phyloP scores from a whole-genome alignment of 53 echinoderm and acorn worm species.

The Henricia sp. region DNA sequence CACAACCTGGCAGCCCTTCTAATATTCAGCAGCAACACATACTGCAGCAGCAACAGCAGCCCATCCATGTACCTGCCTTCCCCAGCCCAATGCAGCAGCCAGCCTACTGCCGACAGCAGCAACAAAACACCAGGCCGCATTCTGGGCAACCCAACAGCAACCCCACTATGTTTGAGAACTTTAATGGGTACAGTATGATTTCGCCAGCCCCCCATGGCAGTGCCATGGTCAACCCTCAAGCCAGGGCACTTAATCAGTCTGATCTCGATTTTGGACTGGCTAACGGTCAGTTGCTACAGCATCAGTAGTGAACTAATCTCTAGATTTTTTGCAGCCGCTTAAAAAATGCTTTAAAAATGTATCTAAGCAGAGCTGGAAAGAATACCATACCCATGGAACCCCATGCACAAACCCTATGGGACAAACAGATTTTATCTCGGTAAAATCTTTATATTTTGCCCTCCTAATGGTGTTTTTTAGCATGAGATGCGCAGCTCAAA shows the following conservation, averaged over 20 bases:
- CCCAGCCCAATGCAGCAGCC: conserved; percentile 31
- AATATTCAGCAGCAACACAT: conserved; percentile 37
- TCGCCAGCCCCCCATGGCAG: not conserved
- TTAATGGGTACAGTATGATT: conserved; percentile 18
- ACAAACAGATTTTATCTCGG: too few relatives aligned
- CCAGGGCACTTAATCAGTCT: conserved; percentile 26
- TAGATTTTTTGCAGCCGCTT: too few relatives aligned
- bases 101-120: conserved; percentile 46
- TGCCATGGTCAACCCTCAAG: conserved; percentile 5
- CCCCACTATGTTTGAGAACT: conserved; percentile 19
- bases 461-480: too few relatives aligned
- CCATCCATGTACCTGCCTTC: conserved; percentile 11
- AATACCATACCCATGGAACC: too few relatives aligned
- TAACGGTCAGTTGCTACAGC: conserved; percentile 32
- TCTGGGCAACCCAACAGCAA: conserved; percentile 26
- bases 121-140: conserved; percentile 16
- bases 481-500: too few relatives aligned
- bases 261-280: conserved; percentile 42
- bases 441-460: too few relatives aligned
- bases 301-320: too few relatives aligned
- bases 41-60: conserved; percentile 58
- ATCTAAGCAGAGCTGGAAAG: too few relatives aligned
- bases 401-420: too few relatives aligned
- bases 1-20: conserved; percentile 45
- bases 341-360: too few relatives aligned